A percentile compares a stretch with the other conserved stretches of the same genome.
phyloP scores from a whole-genome alignment of 2,888 invertebrate genomes.

The Hetaerina titia region DNA sequence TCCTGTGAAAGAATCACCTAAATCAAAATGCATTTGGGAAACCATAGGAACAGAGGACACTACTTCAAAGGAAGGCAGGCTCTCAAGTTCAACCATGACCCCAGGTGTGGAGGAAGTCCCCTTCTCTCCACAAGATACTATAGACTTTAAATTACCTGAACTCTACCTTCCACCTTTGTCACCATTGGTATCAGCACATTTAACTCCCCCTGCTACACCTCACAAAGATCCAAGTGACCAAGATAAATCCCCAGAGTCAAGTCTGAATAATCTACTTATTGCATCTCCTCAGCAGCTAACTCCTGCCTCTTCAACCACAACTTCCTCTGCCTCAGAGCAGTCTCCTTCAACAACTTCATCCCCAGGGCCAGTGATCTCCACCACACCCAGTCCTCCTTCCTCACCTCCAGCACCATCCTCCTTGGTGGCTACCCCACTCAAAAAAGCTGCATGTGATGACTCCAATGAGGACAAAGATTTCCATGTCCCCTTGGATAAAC shows the following conservation, averaged over 20 bases:
- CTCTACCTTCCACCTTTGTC: constrained; percentile 41
- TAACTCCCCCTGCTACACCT: constrained; percentile 2
- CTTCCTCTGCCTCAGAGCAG: constrained; percentile 48
- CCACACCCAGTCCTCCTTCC: constrained; percentile 17
- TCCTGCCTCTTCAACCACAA: constrained; percentile 42
- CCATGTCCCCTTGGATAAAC: neutral
- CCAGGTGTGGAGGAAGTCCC: constrained; percentile 39
- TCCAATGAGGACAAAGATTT: neutral
- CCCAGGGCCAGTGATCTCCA: constrained; percentile 38
- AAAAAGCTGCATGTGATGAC: neutral
- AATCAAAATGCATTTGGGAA: constrained; percentile 22
- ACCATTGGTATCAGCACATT: constrained; percentile 10
- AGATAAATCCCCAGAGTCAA: constrained; percentile 28
- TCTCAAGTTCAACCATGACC: constrained; percentile 60
- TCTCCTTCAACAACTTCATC: constrained; percentile 52
- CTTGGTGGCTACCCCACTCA: neutral
- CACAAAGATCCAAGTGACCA: neutral
- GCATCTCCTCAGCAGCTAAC: constrained; percentile 35
- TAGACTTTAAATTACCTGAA: constrained; percentile 38
- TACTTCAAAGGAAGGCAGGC: constrained; percentile 44
- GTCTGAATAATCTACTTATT: constrained; percentile 4
- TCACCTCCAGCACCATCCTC: constrained; percentile 30
- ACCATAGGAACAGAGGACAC: constrained; percentile 10
- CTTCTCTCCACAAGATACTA: constrained; percentile 33
- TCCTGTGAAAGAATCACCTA: constrained; percentile 16